Evolutionary conservation across 2,113 vertebrate species (phyloP), one percentile per base, ranked within the genome.

Genomic region (Cyprinodon variegatus): DNA sequence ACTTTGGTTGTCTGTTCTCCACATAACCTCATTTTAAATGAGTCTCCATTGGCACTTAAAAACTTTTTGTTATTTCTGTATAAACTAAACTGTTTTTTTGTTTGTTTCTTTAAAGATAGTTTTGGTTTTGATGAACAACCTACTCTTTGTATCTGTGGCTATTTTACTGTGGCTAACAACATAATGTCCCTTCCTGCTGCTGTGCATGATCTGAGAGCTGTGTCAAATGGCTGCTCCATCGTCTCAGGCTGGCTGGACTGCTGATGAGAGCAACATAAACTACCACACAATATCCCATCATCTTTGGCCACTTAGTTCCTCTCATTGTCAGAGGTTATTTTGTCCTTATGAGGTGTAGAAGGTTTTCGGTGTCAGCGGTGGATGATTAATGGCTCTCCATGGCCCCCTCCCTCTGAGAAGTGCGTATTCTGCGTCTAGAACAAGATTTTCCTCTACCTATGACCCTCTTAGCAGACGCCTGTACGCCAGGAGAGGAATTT

Each of bases 171-270:
- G 91, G 92, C 93, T 63, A 92, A 87, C 86, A 89, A 61, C 85
- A 92, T 96, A 96, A 96, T 95, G 93, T 94, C 92, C 91, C 90
- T 93, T 94, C 96, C 96, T 77, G 95, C 95, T 95, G 96, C 91
- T 94, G 78, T 45, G 63, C 83, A 88, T 90, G 91, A 91, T 91
- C 91, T 88, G 88, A 90, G 89, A 94, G 90, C 90, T 90, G 93
- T 94, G 94, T 94, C 93, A 91, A 95, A 95, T 96, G 95, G 95
- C 90, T 14, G 86, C 91, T 95, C 88, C 76, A 22, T 92, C 82
- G 83, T 90, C 93, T 84, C 72, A 93, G 92, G 92, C 93, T 90
- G 79, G 84, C 65, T 85, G 70, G 91, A 88, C 92, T 93, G 93
- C 91, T 90, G 94, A 95, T 93, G 93, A 92, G 82, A 83, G 76